These are phyloP conservation scores for Hyalella azteca DNA, from an alignment of 2,888 invertebrate genomes.

Conservation along the genomic window DNA sequence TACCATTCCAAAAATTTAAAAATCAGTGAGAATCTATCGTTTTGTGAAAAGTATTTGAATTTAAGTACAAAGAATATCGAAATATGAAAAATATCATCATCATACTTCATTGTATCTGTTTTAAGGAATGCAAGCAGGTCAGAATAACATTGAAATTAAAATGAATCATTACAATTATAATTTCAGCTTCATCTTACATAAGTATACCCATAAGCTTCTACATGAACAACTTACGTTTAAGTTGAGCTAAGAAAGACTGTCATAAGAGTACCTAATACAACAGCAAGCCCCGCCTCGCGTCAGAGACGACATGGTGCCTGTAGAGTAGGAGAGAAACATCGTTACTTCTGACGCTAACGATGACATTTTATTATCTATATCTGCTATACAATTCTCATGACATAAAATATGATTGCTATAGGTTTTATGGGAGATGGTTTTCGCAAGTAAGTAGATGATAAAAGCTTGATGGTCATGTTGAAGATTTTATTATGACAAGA, in stretches of 20 bases:
- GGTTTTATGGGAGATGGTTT: too few relatives aligned
- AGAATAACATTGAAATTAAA: not conserved
- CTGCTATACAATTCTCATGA: too few relatives aligned
- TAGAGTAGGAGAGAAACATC: too few relatives aligned
- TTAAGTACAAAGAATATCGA: not conserved
- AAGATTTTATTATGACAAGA: too few relatives aligned
- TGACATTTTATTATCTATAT: too few relatives aligned
- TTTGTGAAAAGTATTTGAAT: not conserved
- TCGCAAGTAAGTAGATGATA: too few relatives aligned
- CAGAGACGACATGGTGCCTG: not conserved
- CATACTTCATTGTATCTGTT: not conserved
- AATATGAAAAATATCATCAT: not conserved
- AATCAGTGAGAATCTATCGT: not conserved
- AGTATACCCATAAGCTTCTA: not conserved
- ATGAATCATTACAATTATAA: not conserved
- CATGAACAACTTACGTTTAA: not conserved
- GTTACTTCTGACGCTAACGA: too few relatives aligned
- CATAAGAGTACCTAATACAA: not conserved
- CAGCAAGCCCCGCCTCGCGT: not conserved
- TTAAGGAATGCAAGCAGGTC: not conserved
- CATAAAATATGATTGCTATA: too few relatives aligned
- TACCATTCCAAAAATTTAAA: not conserved
- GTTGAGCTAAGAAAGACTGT: not conserved
- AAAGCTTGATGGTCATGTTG: too few relatives aligned
- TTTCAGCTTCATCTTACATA: not conserved